Evolutionary conservation across 2,888 invertebrate genomes (phyloP), one percentile per base, ranked within the genome.

Genomic region (Archips crataeganus): DNA sequence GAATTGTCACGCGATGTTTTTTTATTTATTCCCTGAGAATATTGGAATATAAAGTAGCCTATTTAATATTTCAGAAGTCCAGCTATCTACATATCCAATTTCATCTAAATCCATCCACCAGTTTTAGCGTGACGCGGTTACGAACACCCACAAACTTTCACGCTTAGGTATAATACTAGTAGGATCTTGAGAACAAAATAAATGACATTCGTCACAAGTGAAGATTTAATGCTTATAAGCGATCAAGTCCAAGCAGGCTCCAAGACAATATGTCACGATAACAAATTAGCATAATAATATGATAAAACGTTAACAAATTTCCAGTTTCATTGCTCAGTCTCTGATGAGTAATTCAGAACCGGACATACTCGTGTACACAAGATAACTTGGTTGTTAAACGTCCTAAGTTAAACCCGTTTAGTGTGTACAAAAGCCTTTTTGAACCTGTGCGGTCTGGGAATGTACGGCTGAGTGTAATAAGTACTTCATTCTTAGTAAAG

Each of bases 331-430:
- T 54, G 54, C 54, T 54, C 54, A 57, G 10, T 49, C 54, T 57
- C 32, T 32, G 57, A 57, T 57, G 57, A 57, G 57, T 57, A 57
- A 57, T 32, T 23, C 57, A 57, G 11, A n/a, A 11, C 57, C 57
- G 32, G 57, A 32, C 57, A 32, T 11, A 11, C 54, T 51, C 51
- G 51, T 32, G 57, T 57, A 57, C 57, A 57, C 23, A 11, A 4
- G 15, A 3, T 54, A 54, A 23, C 23, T 54, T 54, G 9, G 23
- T 23, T 32, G 23, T 57, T 57, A 57, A 32, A 57, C 57, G 57
- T 32, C 57, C 9, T 57, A 32, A 57, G 32, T 57, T 10, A 57
- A 11, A 11, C 57, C 3, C 32, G 0, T 9, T 32, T 57, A 3
- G 11, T 57, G 4, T 57, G 57, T 32, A 32, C 23, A 10, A 11